A percentile compares a stretch with the other conserved stretches of the same genome.
These are phyloP conservation scores for Vesta saturnalis DNA, from an alignment of 2,888 invertebrate genomes.

Conservation along the genomic window DNA sequence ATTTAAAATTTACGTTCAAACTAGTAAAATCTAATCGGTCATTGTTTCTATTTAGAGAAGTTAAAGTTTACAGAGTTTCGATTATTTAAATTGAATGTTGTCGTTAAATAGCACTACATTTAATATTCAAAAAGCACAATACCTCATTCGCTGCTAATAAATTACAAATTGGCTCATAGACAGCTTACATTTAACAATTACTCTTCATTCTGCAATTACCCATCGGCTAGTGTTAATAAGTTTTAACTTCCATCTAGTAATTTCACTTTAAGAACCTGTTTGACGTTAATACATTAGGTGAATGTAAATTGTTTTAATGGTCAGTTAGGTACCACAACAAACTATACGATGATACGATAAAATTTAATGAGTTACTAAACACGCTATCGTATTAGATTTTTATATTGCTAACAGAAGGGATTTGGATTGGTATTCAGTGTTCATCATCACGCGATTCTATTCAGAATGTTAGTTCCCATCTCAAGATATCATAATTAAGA, in stretches of 20 bases:
- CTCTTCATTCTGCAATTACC: no score
- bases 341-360: background rate
- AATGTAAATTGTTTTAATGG: constrained; percentile 5
- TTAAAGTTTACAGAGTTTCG: constrained; percentile 1
- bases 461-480: background rate
- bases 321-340: background rate
- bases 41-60: no score
- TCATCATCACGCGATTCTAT: background rate
- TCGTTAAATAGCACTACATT: no score
- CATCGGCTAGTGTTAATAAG: no score
- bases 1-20: no score
- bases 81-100: background rate
- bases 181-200: no score
- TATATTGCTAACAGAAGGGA: background rate
- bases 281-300: background rate
- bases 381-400: constrained; percentile 2
- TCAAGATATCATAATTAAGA: constrained; percentile 14
- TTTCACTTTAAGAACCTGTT: constrained; percentile 6
- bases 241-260: no score
- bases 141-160: no score
- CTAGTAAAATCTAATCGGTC: no score
- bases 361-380: constrained; percentile 11
- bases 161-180: no score
- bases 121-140: no score
- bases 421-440: background rate